Base-by-base conservation (phyloP, 2,888 invertebrate species). In the Choreutis nemorana region DNA sequence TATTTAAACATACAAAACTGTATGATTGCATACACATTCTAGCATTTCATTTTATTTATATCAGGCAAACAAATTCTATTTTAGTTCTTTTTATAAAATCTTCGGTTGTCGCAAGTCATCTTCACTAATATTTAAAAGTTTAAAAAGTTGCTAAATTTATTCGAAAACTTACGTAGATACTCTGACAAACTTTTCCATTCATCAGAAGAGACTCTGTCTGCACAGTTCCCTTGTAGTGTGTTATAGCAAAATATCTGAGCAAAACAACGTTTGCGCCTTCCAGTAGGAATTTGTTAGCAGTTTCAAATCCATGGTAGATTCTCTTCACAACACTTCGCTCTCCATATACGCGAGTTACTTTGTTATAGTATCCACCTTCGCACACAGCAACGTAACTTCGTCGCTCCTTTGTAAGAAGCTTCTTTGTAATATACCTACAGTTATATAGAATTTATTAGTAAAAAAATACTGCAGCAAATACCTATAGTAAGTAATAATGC, bases 191-290 rank as follows among this genome's bases (percentile, higher is more conserved):
- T 27, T 66, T 70, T 3, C 86, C 86, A 39, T 83, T 79, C 39
- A 86, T 83, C 39, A 83, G 70, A 28, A 84, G 67, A 9, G 81
- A 79, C 12, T 81, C 67, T 12, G 84, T 67, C 47, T 81, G 81
- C 36, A 86, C 63, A 30, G 50, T 64, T 6, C 86, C 86, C 28
- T 62, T 62, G 42, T 67, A 82, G 37, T 80, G 67, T 9, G 54
- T 62, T 8, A 86, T 47, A 2, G 81, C 84, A 16, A 87, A 58
- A 48, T 84, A 86, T 37, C 87, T 68, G 55, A 85, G 61, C 10
- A 87, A 51, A 8, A 86, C 51, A 33, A 87, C 63, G 55, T 82
- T 85, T 5, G 83, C 81, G 16, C 84, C 86, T 66, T 86, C 86
- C n/a, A 83, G 71, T 28, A 86, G 55, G 34, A 84, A 71, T 41